phyloP scores from a whole-genome alignment of 2,797 vertebrate genomes.

The Loris lydekkerianus region DNA sequence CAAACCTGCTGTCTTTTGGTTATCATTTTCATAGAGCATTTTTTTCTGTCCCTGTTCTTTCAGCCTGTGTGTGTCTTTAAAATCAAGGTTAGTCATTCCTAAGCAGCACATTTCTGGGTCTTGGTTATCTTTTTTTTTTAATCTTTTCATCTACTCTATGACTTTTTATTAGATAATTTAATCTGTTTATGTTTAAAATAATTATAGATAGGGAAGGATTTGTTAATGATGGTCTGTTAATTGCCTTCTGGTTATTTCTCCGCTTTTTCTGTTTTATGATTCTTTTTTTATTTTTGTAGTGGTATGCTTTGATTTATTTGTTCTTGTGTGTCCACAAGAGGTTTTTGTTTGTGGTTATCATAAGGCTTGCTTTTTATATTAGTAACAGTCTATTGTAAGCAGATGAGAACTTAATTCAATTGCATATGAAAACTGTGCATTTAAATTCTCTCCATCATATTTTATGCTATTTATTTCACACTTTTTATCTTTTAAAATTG shows the following conservation, averaged over 20 bases:
- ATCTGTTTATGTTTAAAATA: not conserved
- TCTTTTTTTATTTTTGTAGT: not conserved
- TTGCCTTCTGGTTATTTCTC: not conserved
- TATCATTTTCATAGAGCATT: not conserved
- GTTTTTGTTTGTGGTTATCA: not conserved
- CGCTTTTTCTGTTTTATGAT: not conserved
- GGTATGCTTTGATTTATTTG: not conserved
- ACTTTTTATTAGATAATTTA: not conserved
- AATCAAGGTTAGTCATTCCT: not conserved
- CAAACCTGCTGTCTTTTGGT: not conserved
- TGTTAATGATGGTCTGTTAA: not conserved
- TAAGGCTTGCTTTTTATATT: not conserved
- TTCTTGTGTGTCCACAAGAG: not conserved
- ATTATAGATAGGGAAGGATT: not conserved
- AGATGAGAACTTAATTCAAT: not conserved
- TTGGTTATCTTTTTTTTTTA: not conserved
- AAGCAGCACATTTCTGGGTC: not conserved
- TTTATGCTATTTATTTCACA: not conserved
- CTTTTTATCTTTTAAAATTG: not conserved
- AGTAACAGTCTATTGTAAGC: not conserved
- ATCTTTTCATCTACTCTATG: not conserved
- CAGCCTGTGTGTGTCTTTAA: not conserved
- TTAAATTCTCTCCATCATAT: not conserved
- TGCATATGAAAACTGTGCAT: not conserved
- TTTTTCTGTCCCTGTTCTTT: not conserved